Base-by-base conservation (phyloP, 2,113 vertebrate genomes). In the Thamnophis sirtalis region DNA sequence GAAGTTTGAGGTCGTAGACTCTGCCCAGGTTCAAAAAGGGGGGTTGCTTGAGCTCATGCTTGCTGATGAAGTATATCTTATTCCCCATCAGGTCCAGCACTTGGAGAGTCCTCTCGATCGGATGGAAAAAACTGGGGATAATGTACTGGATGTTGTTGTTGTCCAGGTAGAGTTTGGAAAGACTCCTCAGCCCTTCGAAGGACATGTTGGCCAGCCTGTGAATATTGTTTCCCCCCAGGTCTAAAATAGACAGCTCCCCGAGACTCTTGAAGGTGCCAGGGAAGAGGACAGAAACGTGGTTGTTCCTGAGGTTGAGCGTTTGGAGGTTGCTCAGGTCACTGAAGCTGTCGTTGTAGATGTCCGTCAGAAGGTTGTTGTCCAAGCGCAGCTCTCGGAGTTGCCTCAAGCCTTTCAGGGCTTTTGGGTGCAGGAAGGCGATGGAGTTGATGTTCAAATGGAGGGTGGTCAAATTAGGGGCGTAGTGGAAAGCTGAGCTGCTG, bases 191-290 rank as follows among this genome's bases (percentile, higher is more conserved):
- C 5, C 98, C 98, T 86, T 80, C 56, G 90, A 99, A 96, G 0
- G 98, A 98, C 0, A 0, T 56, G 0, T 21, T 15, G 4, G 95
- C 13, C 88, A 98, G 92, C 9, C 96, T 88, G 17, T 93, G 93
- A 68, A 99, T 97, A 91, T 97, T 98, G 95, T 99, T 99, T 4
- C 97, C 97, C 0, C 98, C 98, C 0, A 99, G 94, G 93, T 98
- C 98, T 51, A 99, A 92, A 87, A 84, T 97, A 6, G 6, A 91
- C 60, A 99, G 96, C 0, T 63, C 92, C 3, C 3, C 19, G 0
- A 98, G 97, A 4, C 21, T 93, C 0, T 8, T 0, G 93, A 99
- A 99, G 22, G 97, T 96, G 0, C 90, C 21, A 0, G 93, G 38
- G 63, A 98, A 98, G 93, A 99, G 98, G 19, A 98, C 98, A 0